These are phyloP conservation scores for Caenorhabditis elegans DNA, from an alignment of 1,140 invertebrate genomes.

Conservation along the genomic window WBcel235 BX284605.5:9380501-9381000, in stretches of 20 bases:
- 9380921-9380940: too few species aligned
- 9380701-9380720: background rate
- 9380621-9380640: background rate
- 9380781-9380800: background rate
- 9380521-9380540: background rate
- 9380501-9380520: background rate
- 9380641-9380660: background rate
- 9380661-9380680: conserved; percentile 20
- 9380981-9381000: too few species aligned
- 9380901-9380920: too few species aligned
- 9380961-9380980: too few species aligned
- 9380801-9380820: background rate
- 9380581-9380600: background rate
- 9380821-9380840: background rate
- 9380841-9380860: conserved; percentile 38
- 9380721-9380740: too few species aligned
- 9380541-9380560: background rate
- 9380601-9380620: background rate
- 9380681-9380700: conserved; percentile 3
- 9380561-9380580: background rate
- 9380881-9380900: conserved; percentile 11
- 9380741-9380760: background rate
- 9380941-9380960: too few species aligned
- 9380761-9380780: conserved; percentile 24
- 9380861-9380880: conserved; percentile 29